phyloP scores from a whole-genome alignment of 2,888 invertebrate genomes.

The Podotricha telesiphe region DNA sequence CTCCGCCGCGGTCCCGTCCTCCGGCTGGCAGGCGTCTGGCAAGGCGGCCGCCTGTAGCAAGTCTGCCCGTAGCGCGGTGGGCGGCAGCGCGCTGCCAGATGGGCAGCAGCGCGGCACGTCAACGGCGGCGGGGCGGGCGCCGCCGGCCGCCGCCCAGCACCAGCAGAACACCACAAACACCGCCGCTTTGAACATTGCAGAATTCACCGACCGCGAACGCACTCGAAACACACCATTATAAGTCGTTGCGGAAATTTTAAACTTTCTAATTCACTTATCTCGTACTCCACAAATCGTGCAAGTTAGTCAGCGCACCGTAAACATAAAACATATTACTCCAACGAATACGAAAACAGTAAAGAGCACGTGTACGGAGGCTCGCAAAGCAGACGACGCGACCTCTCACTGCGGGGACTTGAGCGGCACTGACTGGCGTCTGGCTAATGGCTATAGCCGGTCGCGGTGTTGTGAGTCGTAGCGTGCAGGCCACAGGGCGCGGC shows the following conservation, averaged over 20 bases:
- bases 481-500: too few relatives aligned
- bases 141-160: constrained; percentile 50
- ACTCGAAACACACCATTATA: constrained; percentile 42
- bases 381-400: constrained; percentile 49
- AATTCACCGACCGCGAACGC: constrained; percentile 52
- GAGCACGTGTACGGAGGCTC: constrained; percentile 59
- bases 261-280: constrained; percentile 22
- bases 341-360: constrained; percentile 33
- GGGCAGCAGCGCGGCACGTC: constrained; percentile 65
- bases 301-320: constrained; percentile 29
- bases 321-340: constrained; percentile 48
- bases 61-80: constrained; percentile 72
- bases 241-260: constrained; percentile 23
- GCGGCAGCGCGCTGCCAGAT: constrained; percentile 51
- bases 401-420: constrained; percentile 52
- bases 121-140: constrained; percentile 57
- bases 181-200: constrained; percentile 48
- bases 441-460: too few relatives aligned
- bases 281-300: constrained; percentile 24
- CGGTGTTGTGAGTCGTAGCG: too few relatives aligned
- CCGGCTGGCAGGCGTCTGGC: constrained; percentile 54
- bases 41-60: constrained; percentile 73
- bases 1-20: constrained; percentile 53
- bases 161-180: constrained; percentile 49
- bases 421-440: constrained; percentile 48